A percentile compares a stretch with the other conserved stretches of the same genome.
Evolutionary conservation across 2,888 invertebrate genomes (phyloP).

Genomic region (Drosophila phalerata): DNA sequence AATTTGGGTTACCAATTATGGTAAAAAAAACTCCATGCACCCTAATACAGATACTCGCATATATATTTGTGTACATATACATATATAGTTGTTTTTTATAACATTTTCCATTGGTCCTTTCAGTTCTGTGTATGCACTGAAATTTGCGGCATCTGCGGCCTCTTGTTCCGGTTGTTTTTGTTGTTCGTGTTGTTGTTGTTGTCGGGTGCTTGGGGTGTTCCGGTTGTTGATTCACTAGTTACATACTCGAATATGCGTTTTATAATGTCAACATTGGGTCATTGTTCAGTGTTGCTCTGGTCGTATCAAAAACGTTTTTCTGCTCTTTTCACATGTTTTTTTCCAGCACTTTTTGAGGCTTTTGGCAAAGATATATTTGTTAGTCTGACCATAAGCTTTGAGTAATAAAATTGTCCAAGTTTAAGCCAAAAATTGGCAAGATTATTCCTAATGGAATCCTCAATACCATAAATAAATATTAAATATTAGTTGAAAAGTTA

Average conservation of each 20-base stretch:
- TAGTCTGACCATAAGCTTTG: constrained; percentile 69
- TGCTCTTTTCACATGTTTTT: constrained; percentile 42
- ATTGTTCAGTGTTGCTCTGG: constrained; percentile 64
- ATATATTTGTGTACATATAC: background rate
- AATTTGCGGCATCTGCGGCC: constrained; percentile 78
- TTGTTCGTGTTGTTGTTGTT: background rate
- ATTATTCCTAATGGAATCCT: constrained; percentile 6
- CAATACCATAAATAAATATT: constrained; percentile 8
- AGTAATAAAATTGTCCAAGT: constrained; percentile 63
- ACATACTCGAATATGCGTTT: constrained; percentile 70
- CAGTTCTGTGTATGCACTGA: constrained; percentile 51
- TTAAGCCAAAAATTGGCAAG: constrained; percentile 63
- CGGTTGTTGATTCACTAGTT: constrained; percentile 69
- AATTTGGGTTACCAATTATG: too few species aligned
- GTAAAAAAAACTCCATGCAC: too few species aligned
- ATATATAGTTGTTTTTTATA: constrained; percentile 56
- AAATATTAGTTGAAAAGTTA: background rate
- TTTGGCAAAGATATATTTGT: constrained; percentile 76
- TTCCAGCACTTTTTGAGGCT: constrained; percentile 55
- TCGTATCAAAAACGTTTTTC: constrained; percentile 53
- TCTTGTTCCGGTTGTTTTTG: constrained; percentile 56
- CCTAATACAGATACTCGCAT: background rate
- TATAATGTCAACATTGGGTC: constrained; percentile 79
- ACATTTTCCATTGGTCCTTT: constrained; percentile 54
- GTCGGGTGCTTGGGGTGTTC: constrained; percentile 40